Base-by-base conservation (phyloP, 2,797 vertebrate genomes). In the Tapera naevia region DNA sequence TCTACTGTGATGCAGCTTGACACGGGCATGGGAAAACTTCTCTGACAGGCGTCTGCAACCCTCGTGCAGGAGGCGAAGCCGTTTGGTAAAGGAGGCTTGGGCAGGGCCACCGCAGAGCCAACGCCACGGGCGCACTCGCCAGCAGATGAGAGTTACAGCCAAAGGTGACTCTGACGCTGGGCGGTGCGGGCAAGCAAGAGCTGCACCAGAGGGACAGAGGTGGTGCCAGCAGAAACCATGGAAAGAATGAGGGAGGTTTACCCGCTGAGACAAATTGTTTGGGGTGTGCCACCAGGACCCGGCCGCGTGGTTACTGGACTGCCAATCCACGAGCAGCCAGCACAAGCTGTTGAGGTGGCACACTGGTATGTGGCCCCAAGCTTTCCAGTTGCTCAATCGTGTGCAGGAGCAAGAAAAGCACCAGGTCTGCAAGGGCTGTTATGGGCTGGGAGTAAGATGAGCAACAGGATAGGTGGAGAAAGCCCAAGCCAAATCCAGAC, bases 221-320 rank as follows among this genome's bases (percentile, higher is more conserved):
- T 66, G 91, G 66, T 88, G 82, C 94, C 86, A 81, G 89, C 76
- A 88, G 92, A 93, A 95, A 95, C 87, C 92, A 37, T 37, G 94
- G 93, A 78, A 97, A 88, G 91, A 97, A 96, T 95, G 94, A 94
- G 91, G 95, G 92, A 97, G 92, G 96, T 56, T 95, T 80, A 48
- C 61, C 66, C 89, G 93, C 70, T 2, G 58, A 80, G 89, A 64
- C 39, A 78, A 83, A 86, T 95, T 91, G 78, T 41, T 65, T 28
- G 75, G 84, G 94, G 91, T 90, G 96, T 92, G 95, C 88, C 89
- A 3, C 11, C 51, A 80, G 89, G 73, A 92, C 82, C 76, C 1
- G 2, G 65, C 85, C 11, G 91, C 7, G 25, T 10, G 58, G 83
- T 66, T 89, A 95, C 85, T 7, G 82, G 91, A 83, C 79, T 16